Percentiles rank a stretch among this genome's conserved stretches.
Evolutionary conservation across 2,113 vertebrate genomes (phyloP).

Genomic region (Lepisosteus oculatus): DNA sequence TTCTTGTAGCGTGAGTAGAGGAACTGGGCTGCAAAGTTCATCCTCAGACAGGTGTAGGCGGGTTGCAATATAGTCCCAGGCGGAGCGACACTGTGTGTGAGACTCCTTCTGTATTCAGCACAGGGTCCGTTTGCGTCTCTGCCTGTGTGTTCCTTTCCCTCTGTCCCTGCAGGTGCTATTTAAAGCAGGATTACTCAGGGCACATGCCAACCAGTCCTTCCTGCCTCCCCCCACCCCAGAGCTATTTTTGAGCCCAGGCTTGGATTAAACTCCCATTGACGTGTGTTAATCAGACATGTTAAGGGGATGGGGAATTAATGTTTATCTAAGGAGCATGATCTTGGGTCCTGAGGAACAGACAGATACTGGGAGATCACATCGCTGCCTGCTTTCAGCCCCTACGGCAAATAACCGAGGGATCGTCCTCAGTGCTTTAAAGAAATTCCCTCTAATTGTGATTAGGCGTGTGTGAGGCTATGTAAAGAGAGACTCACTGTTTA

Average conservation of each 20-base stretch:
- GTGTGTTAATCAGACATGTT: conserved; percentile 61
- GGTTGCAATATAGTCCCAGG: conserved; percentile 28
- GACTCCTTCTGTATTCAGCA: conserved; percentile 22
- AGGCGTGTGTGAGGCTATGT: no score
- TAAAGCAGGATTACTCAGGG: conserved; percentile 60
- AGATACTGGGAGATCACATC: conserved; percentile 25
- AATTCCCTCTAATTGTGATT: no score
- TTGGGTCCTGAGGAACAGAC: conserved; percentile 30
- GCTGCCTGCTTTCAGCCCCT: neutral
- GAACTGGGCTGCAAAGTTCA: conserved; percentile 87
- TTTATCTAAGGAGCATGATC: conserved; percentile 56
- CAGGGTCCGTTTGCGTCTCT: conserved; percentile 29
- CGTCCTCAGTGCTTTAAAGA: no score
- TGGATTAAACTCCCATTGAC: conserved; percentile 60
- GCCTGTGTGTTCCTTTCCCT: conserved; percentile 29
- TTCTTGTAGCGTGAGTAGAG: conserved; percentile 74
- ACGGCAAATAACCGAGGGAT: neutral
- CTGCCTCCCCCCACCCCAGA: conserved; percentile 32
- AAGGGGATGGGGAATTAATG: conserved; percentile 63
- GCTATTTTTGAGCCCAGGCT: conserved; percentile 60
- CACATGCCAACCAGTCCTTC: conserved; percentile 38
- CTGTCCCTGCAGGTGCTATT: conserved; percentile 45
- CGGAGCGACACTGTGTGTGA: neutral
- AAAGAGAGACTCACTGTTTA: no score
- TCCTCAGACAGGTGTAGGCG: conserved; percentile 43